phyloP scores from a whole-genome alignment of 2,113 vertebrate genomes.

The Crotalus tigris region DNA sequence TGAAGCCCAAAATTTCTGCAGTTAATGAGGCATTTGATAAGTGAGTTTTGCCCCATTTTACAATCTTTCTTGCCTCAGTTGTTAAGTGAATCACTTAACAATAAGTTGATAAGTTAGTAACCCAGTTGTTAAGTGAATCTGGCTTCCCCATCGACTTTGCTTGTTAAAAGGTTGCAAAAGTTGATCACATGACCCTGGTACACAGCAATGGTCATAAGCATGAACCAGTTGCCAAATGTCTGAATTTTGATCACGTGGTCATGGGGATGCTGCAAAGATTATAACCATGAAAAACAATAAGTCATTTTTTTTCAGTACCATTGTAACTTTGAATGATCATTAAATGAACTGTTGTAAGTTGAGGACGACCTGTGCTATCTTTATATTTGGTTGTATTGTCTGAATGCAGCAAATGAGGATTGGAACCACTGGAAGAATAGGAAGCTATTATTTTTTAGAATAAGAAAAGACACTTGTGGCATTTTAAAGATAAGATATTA shows the following conservation, averaged over 20 bases:
- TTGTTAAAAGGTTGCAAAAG: not conserved
- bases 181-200: not conserved
- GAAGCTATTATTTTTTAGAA: not conserved
- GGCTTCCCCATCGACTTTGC: not conserved
- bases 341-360: too few relatives aligned
- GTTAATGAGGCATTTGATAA: not conserved
- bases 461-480: not conserved
- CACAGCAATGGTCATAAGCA: not conserved
- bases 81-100: not conserved
- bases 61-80: not conserved
- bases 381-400: not conserved
- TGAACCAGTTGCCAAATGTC: not conserved
- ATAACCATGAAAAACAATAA: not conserved
- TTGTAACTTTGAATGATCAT: too few relatives aligned
- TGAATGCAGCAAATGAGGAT: not conserved
- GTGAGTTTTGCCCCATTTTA: not conserved
- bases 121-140: not conserved
- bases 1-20: not conserved
- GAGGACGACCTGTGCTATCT: not conserved
- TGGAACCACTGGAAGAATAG: not conserved
- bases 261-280: not conserved
- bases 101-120: not conserved
- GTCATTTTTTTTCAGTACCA: too few relatives aligned
- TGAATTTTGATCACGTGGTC: not conserved
- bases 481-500: not conserved